Evolutionary conservation across 2,797 vertebrate species (phyloP).

Genomic region (Channa striata): DNA sequence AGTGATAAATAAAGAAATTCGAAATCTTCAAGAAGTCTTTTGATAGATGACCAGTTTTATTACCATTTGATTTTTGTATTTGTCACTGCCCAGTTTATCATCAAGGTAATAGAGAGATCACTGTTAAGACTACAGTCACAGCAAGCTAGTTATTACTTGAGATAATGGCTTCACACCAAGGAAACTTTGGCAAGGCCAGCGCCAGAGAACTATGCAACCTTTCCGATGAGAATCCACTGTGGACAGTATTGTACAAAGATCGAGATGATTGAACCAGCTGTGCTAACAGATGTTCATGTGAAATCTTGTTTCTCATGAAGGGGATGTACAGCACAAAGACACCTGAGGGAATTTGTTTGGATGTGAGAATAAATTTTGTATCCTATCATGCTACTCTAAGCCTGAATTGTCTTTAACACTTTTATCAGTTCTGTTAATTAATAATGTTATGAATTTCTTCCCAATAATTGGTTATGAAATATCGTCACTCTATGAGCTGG

Average conservation of each 20-base stretch:
- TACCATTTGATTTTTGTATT: constrained; percentile 28
- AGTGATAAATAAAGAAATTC: background rate
- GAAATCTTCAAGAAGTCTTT: background rate
- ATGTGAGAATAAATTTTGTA: constrained; percentile 62
- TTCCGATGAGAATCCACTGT: constrained; percentile 56
- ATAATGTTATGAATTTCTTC: constrained; percentile 46
- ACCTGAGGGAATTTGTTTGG: constrained; percentile 60
- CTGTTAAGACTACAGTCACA: constrained; percentile 30
- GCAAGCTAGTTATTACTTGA: constrained; percentile 30
- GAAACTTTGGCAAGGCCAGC: constrained; percentile 53
- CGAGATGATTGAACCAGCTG: constrained; percentile 75
- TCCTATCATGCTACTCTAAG: constrained; percentile 45
- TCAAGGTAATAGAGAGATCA: constrained; percentile 53
- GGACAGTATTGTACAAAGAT: constrained; percentile 64
- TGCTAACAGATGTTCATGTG: constrained; percentile 77
- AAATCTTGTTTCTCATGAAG: constrained; percentile 62
- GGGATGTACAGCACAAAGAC: constrained; percentile 35
- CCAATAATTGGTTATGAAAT: constrained; percentile 23
- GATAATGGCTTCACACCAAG: constrained; percentile 49
- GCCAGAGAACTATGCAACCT: constrained; percentile 56
- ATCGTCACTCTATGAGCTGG: constrained; percentile 5
- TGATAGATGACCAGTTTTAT: constrained; percentile 30
- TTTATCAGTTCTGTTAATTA: constrained; percentile 43
- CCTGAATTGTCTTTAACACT: constrained; percentile 44
- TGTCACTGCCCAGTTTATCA: constrained; percentile 26